Percentiles rank a stretch among this genome's conserved stretches.
Evolutionary conservation across 2,797 vertebrate species (phyloP).

Genomic region (Phyllotis vaccarum): DNA sequence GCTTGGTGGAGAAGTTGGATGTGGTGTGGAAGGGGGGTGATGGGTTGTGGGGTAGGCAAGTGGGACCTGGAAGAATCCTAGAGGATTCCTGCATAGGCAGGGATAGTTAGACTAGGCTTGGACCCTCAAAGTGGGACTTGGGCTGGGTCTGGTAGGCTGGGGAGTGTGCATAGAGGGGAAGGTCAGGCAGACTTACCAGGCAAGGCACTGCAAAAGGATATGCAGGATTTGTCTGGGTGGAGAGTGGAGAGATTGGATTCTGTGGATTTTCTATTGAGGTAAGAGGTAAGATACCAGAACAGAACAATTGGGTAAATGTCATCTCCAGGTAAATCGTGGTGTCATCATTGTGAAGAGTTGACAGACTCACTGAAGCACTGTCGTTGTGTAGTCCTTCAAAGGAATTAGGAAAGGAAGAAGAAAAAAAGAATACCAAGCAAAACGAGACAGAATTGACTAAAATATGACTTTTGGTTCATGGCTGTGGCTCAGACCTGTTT

Average conservation of each 20-base stretch:
- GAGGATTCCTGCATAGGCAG: background rate
- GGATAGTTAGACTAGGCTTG: background rate
- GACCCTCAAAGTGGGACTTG: background rate
- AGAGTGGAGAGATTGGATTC: background rate
- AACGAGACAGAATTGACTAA: conserved; percentile 29
- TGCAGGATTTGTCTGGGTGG: background rate
- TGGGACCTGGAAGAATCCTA: background rate
- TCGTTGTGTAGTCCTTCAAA: background rate
- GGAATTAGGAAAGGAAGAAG: conserved; percentile 1
- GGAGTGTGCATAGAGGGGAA: background rate
- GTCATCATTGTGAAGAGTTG: background rate
- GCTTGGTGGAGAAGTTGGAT: background rate
- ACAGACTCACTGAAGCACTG: background rate
- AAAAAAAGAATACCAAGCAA: background rate
- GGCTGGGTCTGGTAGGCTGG: background rate
- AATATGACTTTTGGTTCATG: conserved; percentile 9
- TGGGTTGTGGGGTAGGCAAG: background rate
- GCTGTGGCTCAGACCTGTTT: conserved; percentile 9
- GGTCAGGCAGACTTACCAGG: background rate
- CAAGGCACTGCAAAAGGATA: background rate
- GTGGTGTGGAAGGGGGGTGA: background rate
- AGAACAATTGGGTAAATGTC: background rate
- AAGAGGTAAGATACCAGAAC: background rate
- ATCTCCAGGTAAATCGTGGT: background rate
- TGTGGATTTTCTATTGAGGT: conserved; percentile 3